Evolutionary conservation across 2,888 invertebrate genomes (phyloP), one percentile per base, ranked within the genome.

Genomic region (Cotesia congregata): DNA sequence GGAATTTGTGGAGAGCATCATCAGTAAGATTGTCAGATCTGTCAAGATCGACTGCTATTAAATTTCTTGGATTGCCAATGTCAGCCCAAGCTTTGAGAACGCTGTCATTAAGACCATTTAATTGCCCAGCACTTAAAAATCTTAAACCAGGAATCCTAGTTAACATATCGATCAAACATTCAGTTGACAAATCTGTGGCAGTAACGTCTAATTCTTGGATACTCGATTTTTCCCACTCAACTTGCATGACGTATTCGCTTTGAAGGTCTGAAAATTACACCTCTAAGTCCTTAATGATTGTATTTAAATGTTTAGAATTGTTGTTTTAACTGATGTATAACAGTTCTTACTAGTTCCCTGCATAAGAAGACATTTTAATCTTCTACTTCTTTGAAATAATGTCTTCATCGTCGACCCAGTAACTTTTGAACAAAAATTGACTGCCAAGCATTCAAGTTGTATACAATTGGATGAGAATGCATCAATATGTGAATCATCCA

Each of bases 401-500:
- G 96, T 95, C 91, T 98, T 98, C 91, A 99, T 93, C 0, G 98
- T 97, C 9, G 97, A 95, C 0, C 99, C 99, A 0, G 96, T 98
- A 61, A 99, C 98, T 90, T 99, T 98, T 82, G 96, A 93, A 90
- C 99, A 99, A 90, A 94, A 99, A 90, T 99, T 99, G 6, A 99
- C 96, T 4, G 99, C 98, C 79, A 99, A 90, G 86, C 98, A 98
- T 90, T 99, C 99, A 86, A 99, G 91, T 93, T 99, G 95, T 84
- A 98, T 98, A 88, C 98, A 98, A 87, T 98, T 98, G 1, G 96
- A 96, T 83, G 96, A 96, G 90, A 99, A 97, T 0, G 99, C 97
- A 88, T 99, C 99, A 69, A 99, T 98, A 85, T 99, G 99, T 0
- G 97, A 97, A 91, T 99, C 99, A 84, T 99, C 99, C 6, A 98